Evolutionary conservation across 2,888 invertebrate species (phyloP), one percentile per base, ranked within the genome.

Genomic region (Microctonus aethiopoides): DNA sequence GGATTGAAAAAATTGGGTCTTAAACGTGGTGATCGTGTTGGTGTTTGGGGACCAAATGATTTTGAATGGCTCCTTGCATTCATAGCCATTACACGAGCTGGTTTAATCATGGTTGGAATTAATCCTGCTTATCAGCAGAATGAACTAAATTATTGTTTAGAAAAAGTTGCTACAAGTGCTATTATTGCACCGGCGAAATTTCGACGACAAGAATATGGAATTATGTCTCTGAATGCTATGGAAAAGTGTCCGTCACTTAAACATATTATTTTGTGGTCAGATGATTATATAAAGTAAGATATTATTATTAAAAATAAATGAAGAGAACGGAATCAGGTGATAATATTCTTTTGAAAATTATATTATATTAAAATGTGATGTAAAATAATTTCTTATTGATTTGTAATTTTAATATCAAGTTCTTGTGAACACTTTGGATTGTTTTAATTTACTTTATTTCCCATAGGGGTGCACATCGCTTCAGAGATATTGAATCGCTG

Each of bases 11-110:
- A 90, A 46, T 78, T 94, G 26, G 95, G 95, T 0, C 79, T 95
- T 20, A 82, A 90, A 67, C 89, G 86, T 32, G 94, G 94, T 0
- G 95, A 96, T 80, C 87, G 92, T 9, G 81, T 97, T 2, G 95
- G 93, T 0, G 88, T 96, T 24, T 95, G 94, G 93, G 91, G 92
- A 0, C 94, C 95, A 0, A 96, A 95, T 86, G 88, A 89, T 39
- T 83, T 90, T 56, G 92, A 95, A 81, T 97, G 96, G 96, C 89
- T 92, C 71, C 78, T 94, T 0, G 87, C 91, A 0, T 91, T 92
- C 83, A 87, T 93, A 81, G 95, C 93, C 0, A 90, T 92, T 0
- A 90, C 92, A 0, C 90, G 94, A 74, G 90, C 91, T 1, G 96
- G 95, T 0, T 86, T 94, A 1, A 88, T 93, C 32, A 86, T 92